These are phyloP conservation scores for Chiridota heheva DNA, from an alignment of 35 echinoderm and acorn worm genomes.

Conservation along the genomic window DNA sequence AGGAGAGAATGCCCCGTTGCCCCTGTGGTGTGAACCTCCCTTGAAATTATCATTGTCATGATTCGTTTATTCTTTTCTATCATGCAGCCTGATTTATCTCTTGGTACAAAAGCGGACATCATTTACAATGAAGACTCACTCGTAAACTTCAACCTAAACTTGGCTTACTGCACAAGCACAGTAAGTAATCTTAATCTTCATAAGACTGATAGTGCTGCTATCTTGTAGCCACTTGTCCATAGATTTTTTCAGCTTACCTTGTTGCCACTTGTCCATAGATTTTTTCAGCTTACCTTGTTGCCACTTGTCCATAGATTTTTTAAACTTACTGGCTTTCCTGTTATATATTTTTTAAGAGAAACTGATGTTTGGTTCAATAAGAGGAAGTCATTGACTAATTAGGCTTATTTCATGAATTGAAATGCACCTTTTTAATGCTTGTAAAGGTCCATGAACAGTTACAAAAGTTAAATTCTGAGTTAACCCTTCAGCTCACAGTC, in stretches of 20 bases:
- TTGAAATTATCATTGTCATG: too few relatives aligned
- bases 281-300: neutral
- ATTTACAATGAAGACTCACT: constrained; percentile 49
- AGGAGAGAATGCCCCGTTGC: too few relatives aligned
- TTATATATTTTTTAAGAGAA: too few relatives aligned
- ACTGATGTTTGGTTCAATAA: too few relatives aligned
- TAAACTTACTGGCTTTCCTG: neutral
- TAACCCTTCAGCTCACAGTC: too few relatives aligned
- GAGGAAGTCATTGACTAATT: too few relatives aligned
- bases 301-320: neutral
- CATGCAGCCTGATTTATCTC: neutral
- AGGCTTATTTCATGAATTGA: too few relatives aligned
- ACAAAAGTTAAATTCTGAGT: too few relatives aligned
- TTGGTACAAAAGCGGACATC: constrained; percentile 33
- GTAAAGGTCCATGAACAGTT: too few relatives aligned
- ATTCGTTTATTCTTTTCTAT: neutral
- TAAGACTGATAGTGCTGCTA: too few relatives aligned
- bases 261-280: neutral
- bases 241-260: neutral
- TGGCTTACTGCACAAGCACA: constrained; percentile 65
- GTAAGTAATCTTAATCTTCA: constrained; percentile 34
- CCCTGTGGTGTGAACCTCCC: too few relatives aligned
- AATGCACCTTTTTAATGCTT: too few relatives aligned
- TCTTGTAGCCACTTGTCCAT: neutral
- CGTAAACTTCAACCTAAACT: constrained; percentile 65